Evolutionary conservation across 2,113 vertebrate species (phyloP).

Genomic region (Macaca mulatta): DNA sequence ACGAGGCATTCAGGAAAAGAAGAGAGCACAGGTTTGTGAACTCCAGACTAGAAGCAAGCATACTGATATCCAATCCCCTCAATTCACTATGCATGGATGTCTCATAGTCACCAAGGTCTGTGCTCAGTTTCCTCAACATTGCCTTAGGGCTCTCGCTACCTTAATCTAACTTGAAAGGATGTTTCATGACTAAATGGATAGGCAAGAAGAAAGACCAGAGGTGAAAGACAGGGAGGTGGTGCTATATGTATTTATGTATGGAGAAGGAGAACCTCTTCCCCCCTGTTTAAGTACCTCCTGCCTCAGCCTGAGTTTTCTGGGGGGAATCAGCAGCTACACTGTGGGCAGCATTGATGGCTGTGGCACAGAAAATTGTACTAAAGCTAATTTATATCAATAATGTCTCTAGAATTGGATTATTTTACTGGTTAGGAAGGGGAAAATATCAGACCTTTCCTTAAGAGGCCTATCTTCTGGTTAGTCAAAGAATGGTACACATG

Average conservation of each 20-base stretch:
- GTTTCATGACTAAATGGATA: not conserved
- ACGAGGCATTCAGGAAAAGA: not conserved
- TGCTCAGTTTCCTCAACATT: not conserved
- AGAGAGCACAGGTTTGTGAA: not conserved
- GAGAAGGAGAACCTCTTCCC: not conserved
- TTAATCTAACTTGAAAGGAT: not conserved
- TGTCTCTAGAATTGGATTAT: not conserved
- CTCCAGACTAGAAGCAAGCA: not conserved
- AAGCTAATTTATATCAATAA: not conserved
- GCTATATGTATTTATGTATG: accelerated
- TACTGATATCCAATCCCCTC: not conserved
- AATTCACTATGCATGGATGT: accelerated
- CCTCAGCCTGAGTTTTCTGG: not conserved
- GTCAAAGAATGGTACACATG: not conserved
- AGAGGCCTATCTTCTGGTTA: not conserved
- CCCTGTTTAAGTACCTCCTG: not conserved
- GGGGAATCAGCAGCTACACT: not conserved
- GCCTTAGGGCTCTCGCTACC: not conserved
- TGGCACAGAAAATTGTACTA: not conserved
- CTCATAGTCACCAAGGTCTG: not conserved
- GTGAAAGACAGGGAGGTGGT: too few species aligned
- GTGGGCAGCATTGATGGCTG: not conserved
- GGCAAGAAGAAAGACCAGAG: not conserved
- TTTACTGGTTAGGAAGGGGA: constrained; percentile 1
- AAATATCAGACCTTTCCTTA: not conserved